Conservation (phyloP, 2,888 invertebrate species). For the Carabus problematicus region DNA sequence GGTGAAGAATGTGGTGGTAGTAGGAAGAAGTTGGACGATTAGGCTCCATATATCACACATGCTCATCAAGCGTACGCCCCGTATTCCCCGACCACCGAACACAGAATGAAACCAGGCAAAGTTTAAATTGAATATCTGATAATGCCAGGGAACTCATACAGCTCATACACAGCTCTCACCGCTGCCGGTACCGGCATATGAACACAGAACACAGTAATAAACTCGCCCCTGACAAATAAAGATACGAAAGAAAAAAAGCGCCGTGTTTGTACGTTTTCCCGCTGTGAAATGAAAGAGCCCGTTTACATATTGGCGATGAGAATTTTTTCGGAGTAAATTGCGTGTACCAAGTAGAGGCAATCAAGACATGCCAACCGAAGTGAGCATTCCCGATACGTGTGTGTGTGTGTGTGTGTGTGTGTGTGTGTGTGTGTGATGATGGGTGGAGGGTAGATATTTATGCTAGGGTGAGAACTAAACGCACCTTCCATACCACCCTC, state of each 20-base stretch:
- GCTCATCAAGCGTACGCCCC: conserved; percentile 6
- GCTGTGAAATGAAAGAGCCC: conserved; percentile 47
- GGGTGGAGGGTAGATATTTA: not conserved
- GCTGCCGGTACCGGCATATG: conserved; percentile 44
- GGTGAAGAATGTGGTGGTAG: too few relatives aligned
- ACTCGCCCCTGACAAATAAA: conserved; percentile 46
- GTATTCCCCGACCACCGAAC: conserved; percentile 5
- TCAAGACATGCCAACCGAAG: conserved; percentile 33
- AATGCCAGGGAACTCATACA: conserved; percentile 43
- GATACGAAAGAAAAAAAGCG: conserved; percentile 44
- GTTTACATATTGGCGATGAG: conserved; percentile 51
- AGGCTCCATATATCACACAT: conserved; percentile 14
- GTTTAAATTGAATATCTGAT: conserved; percentile 49
- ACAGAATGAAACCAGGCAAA: conserved; percentile 38
- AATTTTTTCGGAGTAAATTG: conserved; percentile 50
- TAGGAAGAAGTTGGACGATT: conserved; percentile 7
- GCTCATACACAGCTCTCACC: conserved; percentile 41
- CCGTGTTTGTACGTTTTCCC: conserved; percentile 47
- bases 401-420: conserved; percentile 4
- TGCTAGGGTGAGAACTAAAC: too few relatives aligned
- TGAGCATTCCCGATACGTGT: conserved; percentile 2
- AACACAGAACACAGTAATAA: conserved; percentile 46
- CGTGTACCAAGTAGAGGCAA: conserved; percentile 47
- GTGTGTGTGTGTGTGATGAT: conserved; percentile 1
- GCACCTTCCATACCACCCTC: too few relatives aligned